Percentiles rank a stretch among this genome's conserved stretches.
Evolutionary conservation across 2,888 invertebrate species (phyloP).

Genomic region (Mactromeris polynyma): DNA sequence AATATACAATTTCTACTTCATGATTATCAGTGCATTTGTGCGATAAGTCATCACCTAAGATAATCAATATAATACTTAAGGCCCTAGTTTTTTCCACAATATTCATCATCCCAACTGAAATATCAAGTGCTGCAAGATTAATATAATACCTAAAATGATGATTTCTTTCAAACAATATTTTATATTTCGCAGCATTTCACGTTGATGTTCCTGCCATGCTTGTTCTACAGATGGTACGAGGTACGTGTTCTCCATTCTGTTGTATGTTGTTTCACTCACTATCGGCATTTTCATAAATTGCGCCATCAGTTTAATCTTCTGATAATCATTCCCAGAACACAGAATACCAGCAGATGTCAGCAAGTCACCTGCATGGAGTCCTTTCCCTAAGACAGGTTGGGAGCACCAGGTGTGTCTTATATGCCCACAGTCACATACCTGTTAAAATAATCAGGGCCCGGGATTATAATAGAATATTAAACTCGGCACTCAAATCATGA

Average conservation of each 20-base stretch:
- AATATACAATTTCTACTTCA: too few species aligned
- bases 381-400: conserved; percentile 13
- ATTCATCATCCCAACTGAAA: not conserved
- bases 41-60: too few species aligned
- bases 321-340: conserved; percentile 24
- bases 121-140: not conserved
- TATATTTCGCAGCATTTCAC: not conserved
- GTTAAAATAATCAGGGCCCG: too few species aligned
- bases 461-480: too few species aligned
- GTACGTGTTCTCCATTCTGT: not conserved
- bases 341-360: conserved; percentile 26
- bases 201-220: not conserved
- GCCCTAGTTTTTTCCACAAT: not conserved
- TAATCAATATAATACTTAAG: not conserved
- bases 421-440: too few species aligned
- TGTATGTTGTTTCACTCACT: not conserved
- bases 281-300: conserved; percentile 19
- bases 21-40: too few species aligned
- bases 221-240: conserved; percentile 22
- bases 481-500: too few species aligned
- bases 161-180: not conserved
- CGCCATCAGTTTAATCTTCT: conserved; percentile 17
- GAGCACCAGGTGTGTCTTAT: conserved; percentile 31
- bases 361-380: conserved; percentile 23
- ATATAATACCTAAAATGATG: conserved; percentile 11